Conservation (phyloP, 1,140 invertebrate genomes). For the Aethina tumida region DNA sequence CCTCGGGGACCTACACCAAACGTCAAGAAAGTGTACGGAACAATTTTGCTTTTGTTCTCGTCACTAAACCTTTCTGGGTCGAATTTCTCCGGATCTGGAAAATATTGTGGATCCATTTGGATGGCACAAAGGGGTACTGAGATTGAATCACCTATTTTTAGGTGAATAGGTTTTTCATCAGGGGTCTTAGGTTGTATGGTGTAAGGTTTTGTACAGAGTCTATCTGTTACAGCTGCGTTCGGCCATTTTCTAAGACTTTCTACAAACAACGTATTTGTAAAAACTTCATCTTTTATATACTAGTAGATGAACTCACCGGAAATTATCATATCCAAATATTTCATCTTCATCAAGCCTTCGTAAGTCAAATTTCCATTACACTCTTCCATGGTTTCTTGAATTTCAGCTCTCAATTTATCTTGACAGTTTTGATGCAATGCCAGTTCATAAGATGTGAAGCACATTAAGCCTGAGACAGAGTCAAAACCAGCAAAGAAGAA, state of each 20-base stretch:
- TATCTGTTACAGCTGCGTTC: conserved; percentile 38
- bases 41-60: conserved; percentile 29
- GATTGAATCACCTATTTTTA: conserved; percentile 28
- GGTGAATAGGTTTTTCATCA: conserved; percentile 33
- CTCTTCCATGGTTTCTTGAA: conserved; percentile 21
- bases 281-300: no score
- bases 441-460: conserved; percentile 37
- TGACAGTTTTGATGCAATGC: conserved; percentile 44
- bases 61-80: conserved; percentile 25
- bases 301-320: conserved; percentile 32
- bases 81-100: conserved; percentile 20
- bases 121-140: conserved; percentile 15
- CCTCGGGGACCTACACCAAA: conserved; percentile 45
- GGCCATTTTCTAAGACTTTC: conserved; percentile 51
- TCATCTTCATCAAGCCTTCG: conserved; percentile 37
- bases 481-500: conserved; percentile 39
- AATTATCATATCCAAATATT: conserved; percentile 44
- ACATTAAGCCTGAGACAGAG: conserved; percentile 34
- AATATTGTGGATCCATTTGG: conserved; percentile 22
- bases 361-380: conserved; percentile 31
- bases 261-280: no score
- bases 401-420: conserved; percentile 36
- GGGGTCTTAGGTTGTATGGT: conserved; percentile 21
- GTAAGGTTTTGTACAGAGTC: conserved; percentile 43
- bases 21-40: conserved; percentile 41